Evolutionary conservation across 1,140 invertebrate genomes (phyloP).

Genomic region (Saxidomus purpurata): DNA sequence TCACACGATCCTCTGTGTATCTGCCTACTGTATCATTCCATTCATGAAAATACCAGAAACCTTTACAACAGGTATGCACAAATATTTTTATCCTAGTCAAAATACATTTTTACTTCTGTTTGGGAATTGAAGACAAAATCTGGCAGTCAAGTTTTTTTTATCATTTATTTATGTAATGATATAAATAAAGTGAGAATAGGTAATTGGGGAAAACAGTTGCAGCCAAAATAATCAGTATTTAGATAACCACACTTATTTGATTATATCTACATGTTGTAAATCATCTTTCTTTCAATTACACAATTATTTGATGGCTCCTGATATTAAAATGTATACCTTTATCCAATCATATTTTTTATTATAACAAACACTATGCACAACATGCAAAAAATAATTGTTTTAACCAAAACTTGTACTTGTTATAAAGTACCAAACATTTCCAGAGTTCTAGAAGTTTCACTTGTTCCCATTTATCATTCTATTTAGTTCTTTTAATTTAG

Average conservation of each 20-base stretch:
- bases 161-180: slow-evolving; percentile 49
- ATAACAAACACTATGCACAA: too few relatives aligned
- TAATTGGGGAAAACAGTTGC: slow-evolving; percentile 39
- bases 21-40: background rate
- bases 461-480: too few relatives aligned
- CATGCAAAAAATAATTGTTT: too few relatives aligned
- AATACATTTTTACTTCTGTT: slow-evolving; percentile 24
- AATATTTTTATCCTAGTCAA: slow-evolving; percentile 27
- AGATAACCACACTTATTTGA: slow-evolving; percentile 5
- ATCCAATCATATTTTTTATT: too few relatives aligned
- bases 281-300: slow-evolving; percentile 2
- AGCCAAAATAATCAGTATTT: slow-evolving; percentile 34
- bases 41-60: slow-evolving; percentile 4
- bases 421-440: too few relatives aligned
- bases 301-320: background rate
- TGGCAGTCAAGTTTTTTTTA: slow-evolving; percentile 32
- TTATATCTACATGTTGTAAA: background rate
- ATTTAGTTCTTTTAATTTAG: too few relatives aligned
- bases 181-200: slow-evolving; percentile 28
- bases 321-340: background rate
- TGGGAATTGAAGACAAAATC: slow-evolving; percentile 26
- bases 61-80: background rate
- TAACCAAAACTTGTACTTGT: too few relatives aligned
- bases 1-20: too few relatives aligned
- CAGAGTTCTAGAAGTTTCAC: too few relatives aligned